Conservation (phyloP, 2,888 invertebrate species). For the Apodemia zela region DNA sequence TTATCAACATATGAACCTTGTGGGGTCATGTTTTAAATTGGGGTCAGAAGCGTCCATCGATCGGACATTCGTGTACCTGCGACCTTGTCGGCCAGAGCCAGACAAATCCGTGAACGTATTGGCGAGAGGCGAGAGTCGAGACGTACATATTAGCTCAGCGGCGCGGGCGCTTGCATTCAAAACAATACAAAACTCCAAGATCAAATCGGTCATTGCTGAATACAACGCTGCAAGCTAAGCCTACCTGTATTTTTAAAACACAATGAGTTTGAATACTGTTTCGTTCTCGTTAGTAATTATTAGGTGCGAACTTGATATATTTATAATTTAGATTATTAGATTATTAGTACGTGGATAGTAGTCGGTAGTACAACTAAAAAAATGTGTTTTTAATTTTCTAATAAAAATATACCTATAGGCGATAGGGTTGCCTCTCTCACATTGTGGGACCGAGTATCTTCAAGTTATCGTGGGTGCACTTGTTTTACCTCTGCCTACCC, state of each 20-base stretch:
- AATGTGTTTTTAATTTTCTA: too few relatives aligned
- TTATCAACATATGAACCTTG: constrained; percentile 43
- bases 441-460: too few relatives aligned
- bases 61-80: constrained; percentile 41
- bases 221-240: constrained; percentile 7
- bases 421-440: too few relatives aligned
- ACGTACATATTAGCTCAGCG: constrained; percentile 24
- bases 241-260: neutral
- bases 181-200: constrained; percentile 18
- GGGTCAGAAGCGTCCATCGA: constrained; percentile 59
- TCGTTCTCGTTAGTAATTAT: neutral
- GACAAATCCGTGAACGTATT: constrained; percentile 26
- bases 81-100: constrained; percentile 37
- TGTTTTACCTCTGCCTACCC: too few relatives aligned
- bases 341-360: too few relatives aligned
- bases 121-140: constrained; percentile 24
- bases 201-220: constrained; percentile 13
- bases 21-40: constrained; percentile 61
- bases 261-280: neutral
- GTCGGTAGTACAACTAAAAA: too few relatives aligned
- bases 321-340: too few relatives aligned
- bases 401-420: too few relatives aligned
- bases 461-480: too few relatives aligned
- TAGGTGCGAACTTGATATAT: neutral
- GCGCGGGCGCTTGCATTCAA: constrained; percentile 22